Evolutionary conservation across 2,113 vertebrate species (phyloP).

Genomic region (Macrotus californicus): DNA sequence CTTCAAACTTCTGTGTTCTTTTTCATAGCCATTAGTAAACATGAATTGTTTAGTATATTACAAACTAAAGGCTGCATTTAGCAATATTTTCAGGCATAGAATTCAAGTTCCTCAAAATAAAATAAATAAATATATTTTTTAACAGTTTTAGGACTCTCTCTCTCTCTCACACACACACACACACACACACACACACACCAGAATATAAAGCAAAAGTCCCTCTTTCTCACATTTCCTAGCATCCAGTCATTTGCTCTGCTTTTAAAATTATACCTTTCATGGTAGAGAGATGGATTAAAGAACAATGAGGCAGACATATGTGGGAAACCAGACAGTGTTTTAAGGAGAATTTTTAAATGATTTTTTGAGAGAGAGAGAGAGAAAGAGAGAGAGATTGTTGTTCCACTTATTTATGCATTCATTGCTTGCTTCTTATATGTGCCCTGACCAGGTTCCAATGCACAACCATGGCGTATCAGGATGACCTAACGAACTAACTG

Average conservation of each 20-base stretch:
- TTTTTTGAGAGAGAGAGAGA: too few species aligned
- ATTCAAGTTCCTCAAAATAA: not conserved
- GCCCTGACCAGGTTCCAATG: too few species aligned
- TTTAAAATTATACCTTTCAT: not conserved
- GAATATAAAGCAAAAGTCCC: not conserved
- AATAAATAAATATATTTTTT: not conserved
- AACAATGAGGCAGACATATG: not conserved
- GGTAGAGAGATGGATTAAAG: not conserved
- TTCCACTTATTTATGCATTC: too few species aligned
- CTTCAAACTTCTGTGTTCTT: not conserved
- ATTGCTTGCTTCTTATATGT: too few species aligned
- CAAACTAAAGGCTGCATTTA: not conserved
- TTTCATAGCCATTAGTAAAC: constrained; percentile 4
- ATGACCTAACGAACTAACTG: too few species aligned
- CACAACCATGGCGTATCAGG: too few species aligned
- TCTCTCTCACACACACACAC: not conserved
- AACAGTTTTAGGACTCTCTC: not conserved
- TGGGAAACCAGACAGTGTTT: not conserved
- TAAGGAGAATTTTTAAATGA: not conserved
- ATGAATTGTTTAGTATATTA: not conserved
- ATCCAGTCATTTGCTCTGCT: not conserved
- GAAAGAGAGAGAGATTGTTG: too few species aligned
- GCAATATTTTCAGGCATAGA: not conserved
- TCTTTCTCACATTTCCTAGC: not conserved
- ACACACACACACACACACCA: not conserved